Conservation (phyloP, 2,888 invertebrate species). For the Chloromyia formosa region DNA sequence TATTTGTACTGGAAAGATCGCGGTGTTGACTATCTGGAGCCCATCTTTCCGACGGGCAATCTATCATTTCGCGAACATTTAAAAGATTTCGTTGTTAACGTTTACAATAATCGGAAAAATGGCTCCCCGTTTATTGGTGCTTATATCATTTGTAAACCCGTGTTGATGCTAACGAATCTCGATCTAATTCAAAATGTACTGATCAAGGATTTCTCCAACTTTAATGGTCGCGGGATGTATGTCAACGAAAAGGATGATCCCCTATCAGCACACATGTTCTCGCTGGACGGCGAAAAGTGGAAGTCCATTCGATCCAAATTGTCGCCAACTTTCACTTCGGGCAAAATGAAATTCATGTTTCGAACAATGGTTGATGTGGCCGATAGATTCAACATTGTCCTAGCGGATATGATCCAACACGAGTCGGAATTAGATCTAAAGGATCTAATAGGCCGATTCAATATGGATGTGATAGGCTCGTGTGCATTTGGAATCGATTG, state of each 20-base stretch:
- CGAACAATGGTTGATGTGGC: slow-evolving; percentile 55
- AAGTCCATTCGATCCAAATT: slow-evolving; percentile 60
- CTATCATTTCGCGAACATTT: slow-evolving; percentile 40
- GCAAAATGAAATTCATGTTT: slow-evolving; percentile 63
- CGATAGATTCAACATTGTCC: slow-evolving; percentile 43
- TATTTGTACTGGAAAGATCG: slow-evolving; percentile 53
- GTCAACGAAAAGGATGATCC: slow-evolving; percentile 55
- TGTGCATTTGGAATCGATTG: slow-evolving; percentile 62
- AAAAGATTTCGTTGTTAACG: slow-evolving; percentile 44
- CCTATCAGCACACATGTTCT: slow-evolving; percentile 54
- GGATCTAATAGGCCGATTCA: slow-evolving; percentile 60
- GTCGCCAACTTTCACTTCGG: slow-evolving; percentile 62
- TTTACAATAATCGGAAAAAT: slow-evolving; percentile 52
- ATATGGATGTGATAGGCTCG: slow-evolving; percentile 63
- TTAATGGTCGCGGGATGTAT: slow-evolving; percentile 54
- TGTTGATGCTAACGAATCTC: slow-evolving; percentile 47
- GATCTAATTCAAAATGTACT: slow-evolving; percentile 55
- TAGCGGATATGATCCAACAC: slow-evolving; percentile 49
- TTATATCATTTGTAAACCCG: slow-evolving; percentile 47
- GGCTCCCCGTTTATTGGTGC: slow-evolving; percentile 47
- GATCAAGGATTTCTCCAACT: slow-evolving; percentile 56
- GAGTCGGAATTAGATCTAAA: slow-evolving; percentile 58
- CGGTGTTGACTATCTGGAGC: slow-evolving; percentile 50
- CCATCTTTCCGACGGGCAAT: slow-evolving; percentile 55
- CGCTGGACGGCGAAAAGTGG: slow-evolving; percentile 59